Conservation (phyloP, 2,888 invertebrate species). For the Diarsia rubi region DNA sequence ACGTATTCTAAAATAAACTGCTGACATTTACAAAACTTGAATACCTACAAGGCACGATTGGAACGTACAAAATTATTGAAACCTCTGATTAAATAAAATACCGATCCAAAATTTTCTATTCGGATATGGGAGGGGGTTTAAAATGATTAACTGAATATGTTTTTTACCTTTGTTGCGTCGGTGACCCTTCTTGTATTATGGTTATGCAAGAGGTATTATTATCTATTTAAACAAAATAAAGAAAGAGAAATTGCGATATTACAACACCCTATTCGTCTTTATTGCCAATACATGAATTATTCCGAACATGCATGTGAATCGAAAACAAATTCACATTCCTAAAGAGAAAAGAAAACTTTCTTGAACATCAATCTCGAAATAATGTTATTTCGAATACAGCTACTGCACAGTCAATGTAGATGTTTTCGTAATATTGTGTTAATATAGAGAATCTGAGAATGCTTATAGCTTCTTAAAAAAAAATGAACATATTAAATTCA, state of each 20-base stretch:
- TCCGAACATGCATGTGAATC: conserved; percentile 21
- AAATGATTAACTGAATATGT: no score
- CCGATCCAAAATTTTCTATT: no score
- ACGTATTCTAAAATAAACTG: no score
- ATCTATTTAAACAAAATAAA: not conserved
- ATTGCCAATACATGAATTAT: conserved; percentile 26
- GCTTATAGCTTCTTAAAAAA: not conserved
- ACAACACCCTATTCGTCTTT: not conserved
- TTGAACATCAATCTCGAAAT: conserved; percentile 25
- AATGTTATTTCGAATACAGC: conserved; percentile 23
- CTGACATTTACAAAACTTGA: no score
- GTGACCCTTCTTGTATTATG: no score
- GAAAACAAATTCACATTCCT: conserved; percentile 36
- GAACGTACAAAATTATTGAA: no score
- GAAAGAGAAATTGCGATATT: not conserved
- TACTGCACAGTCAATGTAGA: conserved; percentile 19
- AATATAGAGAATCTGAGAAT: not conserved
- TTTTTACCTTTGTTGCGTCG: no score
- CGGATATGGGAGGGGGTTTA: no score
- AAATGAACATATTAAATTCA: no score
- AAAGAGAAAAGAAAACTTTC: conserved; percentile 38
- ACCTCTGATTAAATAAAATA: no score
- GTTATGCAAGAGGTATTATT: not conserved
- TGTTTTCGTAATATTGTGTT: conserved; percentile 13
- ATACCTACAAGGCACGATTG: no score